Evolutionary conservation across 2,888 invertebrate genomes (phyloP).

Genomic region (Andrena chrysosceles): DNA sequence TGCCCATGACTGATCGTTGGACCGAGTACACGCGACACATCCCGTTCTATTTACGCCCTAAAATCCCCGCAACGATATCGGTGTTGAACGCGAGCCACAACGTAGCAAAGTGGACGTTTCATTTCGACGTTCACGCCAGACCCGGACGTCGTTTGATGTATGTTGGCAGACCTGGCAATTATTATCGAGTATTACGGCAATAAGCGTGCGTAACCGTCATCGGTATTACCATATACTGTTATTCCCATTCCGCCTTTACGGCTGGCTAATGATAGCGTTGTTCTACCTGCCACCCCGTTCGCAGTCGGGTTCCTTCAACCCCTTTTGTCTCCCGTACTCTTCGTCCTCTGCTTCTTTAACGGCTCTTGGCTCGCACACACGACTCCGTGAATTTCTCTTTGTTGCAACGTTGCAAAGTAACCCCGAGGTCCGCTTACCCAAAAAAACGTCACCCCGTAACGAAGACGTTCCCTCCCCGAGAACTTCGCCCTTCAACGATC

Average conservation of each 20-base stretch:
- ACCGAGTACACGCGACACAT: not conserved
- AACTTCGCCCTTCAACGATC: not conserved
- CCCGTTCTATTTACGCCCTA: conserved; percentile 5
- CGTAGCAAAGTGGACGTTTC: conserved; percentile 46
- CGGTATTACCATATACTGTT: conserved; percentile 76
- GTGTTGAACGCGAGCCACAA: not conserved
- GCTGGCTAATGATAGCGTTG: conserved; percentile 73
- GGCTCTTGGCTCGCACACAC: conserved; percentile 7
- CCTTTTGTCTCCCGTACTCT: conserved; percentile 10
- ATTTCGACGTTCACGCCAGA: conserved; percentile 57
- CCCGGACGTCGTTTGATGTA: conserved; percentile 67
- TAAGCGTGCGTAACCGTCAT: conserved; percentile 74
- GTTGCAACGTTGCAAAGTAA: not conserved
- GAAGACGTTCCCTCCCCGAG: not conserved
- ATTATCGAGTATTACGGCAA: conserved; percentile 74
- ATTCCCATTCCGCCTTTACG: conserved; percentile 71
- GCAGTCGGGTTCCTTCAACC: conserved; percentile 39
- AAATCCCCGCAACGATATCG: conserved; percentile 23
- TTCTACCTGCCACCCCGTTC: conserved; percentile 52
- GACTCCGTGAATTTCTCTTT: not conserved
- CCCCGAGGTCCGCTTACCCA: not conserved
- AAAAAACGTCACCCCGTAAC: conserved; percentile 14
- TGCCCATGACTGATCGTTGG: no score
- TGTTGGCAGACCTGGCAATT: conserved; percentile 74
- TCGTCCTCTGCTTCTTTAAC: conserved; percentile 20